These are phyloP conservation scores for Dasyornis broadbenti DNA, from an alignment of 2,113 vertebrate genomes.

Conservation along the genomic window DNA sequence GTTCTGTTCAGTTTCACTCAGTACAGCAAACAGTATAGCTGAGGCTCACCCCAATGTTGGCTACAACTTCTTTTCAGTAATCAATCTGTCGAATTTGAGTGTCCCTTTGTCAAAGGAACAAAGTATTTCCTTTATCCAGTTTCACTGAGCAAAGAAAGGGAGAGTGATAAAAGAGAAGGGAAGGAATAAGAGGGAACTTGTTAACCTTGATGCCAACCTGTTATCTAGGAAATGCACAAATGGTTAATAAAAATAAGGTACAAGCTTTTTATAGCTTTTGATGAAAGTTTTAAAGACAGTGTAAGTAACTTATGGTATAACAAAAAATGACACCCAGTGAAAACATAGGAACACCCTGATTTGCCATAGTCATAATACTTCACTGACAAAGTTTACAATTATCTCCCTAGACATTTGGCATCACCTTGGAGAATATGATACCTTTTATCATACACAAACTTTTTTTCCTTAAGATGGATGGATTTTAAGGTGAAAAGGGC, in stretches of 20 bases:
- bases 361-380: neutral
- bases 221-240: neutral
- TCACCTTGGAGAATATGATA: neutral
- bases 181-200: neutral
- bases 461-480: neutral
- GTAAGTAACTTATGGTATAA: neutral
- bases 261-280: neutral
- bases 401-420: neutral
- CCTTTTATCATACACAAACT: neutral
- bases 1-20: neutral
- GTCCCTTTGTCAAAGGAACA: neutral
- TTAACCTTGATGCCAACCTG: neutral
- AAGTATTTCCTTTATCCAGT: neutral
- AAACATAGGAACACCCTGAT: neutral
- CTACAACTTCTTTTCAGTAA: neutral
- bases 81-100: neutral
- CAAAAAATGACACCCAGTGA: neutral
- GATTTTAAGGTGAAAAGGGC: neutral
- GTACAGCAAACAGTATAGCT: neutral
- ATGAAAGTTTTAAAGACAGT: neutral
- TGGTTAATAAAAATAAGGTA: neutral
- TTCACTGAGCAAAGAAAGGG: neutral
- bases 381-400: neutral
- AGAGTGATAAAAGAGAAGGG: neutral
- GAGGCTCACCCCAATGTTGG: rapidly evolving